Evolutionary conservation across 2,888 invertebrate species (phyloP), one percentile per base, ranked within the genome.

Genomic region (Anticlea derivata): DNA sequence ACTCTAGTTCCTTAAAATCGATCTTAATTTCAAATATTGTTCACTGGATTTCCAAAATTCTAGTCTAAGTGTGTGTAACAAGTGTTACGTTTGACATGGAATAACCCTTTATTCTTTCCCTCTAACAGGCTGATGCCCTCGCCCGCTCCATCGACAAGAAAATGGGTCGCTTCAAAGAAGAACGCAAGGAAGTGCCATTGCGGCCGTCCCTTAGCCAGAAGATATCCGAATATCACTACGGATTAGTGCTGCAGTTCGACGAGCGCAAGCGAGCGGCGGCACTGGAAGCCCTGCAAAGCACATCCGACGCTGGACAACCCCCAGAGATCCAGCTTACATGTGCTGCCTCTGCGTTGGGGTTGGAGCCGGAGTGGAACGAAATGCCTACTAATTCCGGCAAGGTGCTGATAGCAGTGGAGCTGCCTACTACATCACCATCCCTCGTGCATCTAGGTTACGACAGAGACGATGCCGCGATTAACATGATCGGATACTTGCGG

Each of bases 151-250:
- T 41, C 1, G 35, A 41, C 23, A 48, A 41, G 41, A 34, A 29
- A 7, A 22, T 41, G 34, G 29, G 29, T 12, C 40, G 40, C 1
- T 40, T 23, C 12, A 30, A 20, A 10, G 41, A 35, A 23, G 41
- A 35, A 2, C 29, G 34, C 11, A 35, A 22, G 7, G 41, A 48
- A 0, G 1, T 24, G 0, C 29, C 29, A 30, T 45, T 44, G 44
- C 38, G 50, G 0, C 50, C 44, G 2, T 34, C 50, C 7, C 34
- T 45, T 23, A 29, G 34, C 33, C 44, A 34, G 12, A 31, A 33
- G 10, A 23, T 50, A 22, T 34, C 44, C 2, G 50, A 50, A 10
- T 50, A 50, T 17, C 50, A 44, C 23, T 26, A 45, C 11, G 50
- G 50, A 0, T 33, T 50, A 5, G 23, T 24, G 5, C 23, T 45